phyloP scores from a whole-genome alignment of 1,140 invertebrate species.

The Lanistes nyassanus region DNA sequence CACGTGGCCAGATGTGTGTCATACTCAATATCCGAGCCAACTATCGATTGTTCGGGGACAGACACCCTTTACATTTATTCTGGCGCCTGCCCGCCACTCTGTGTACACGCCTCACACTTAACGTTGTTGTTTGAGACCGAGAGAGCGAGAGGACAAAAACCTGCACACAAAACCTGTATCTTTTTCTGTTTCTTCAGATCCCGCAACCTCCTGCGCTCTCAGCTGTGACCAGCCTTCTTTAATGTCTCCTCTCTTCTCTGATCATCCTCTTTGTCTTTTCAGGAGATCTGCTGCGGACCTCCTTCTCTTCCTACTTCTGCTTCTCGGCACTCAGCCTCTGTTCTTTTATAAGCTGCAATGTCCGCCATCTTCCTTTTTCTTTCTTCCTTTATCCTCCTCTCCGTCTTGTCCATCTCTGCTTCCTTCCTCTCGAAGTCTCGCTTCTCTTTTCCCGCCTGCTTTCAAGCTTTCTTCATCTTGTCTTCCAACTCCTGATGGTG shows the following conservation, averaged over 20 bases:
- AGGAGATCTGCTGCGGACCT: background rate
- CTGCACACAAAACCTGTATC: too few species aligned
- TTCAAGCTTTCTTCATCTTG: background rate
- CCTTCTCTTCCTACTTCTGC: background rate
- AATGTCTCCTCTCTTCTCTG: background rate
- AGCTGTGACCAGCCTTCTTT: too few species aligned
- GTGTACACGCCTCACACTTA: too few species aligned
- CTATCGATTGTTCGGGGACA: too few species aligned
- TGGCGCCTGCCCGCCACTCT: too few species aligned
- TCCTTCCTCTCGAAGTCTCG: background rate
- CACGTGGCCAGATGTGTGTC: too few species aligned
- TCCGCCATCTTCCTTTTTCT: background rate
- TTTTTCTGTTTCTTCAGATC: too few species aligned
- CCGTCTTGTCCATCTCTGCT: background rate
- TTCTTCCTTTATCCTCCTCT: background rate
- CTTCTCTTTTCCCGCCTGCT: constrained; percentile 1
- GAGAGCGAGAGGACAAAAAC: too few species aligned
- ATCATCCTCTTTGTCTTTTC: background rate
- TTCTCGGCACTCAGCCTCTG: background rate
- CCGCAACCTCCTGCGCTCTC: background rate
- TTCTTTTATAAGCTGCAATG: background rate
- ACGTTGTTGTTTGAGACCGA: too few species aligned
- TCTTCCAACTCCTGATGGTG: constrained; percentile 1
- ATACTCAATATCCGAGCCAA: too few species aligned
- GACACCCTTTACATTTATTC: too few species aligned